phyloP scores from a whole-genome alignment of 2,113 vertebrate genomes.

The Antechinus flavipes region DNA sequence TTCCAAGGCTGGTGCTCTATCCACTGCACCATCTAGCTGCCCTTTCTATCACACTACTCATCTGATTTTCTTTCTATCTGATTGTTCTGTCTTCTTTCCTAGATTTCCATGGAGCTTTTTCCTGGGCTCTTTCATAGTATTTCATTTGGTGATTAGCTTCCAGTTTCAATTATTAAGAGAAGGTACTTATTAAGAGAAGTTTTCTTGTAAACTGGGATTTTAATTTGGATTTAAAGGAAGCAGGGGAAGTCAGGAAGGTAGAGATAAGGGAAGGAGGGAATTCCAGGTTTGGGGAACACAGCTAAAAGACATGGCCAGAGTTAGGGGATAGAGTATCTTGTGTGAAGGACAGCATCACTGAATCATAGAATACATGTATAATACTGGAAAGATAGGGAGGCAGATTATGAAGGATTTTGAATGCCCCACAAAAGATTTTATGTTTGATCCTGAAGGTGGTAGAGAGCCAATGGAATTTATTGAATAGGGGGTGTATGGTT shows the following conservation, averaged over 20 bases:
- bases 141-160: neutral
- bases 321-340: neutral
- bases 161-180: neutral
- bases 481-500: neutral
- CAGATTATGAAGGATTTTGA: neutral
- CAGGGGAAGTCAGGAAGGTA: neutral
- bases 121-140: neutral
- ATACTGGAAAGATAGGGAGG: neutral
- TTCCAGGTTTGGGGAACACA: neutral
- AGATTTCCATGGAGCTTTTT: neutral
- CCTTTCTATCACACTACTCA: neutral
- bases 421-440: neutral
- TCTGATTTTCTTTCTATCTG: neutral
- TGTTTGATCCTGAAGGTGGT: neutral
- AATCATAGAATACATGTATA: neutral
- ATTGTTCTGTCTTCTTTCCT: neutral
- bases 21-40: no score
- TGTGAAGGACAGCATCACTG: neutral
- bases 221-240: neutral
- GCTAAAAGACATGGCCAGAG: neutral
- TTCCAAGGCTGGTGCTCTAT: no score
- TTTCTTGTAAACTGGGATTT: neutral
- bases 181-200: neutral
- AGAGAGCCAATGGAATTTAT: neutral
- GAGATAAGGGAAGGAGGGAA: neutral